A percentile compares a stretch with the other conserved stretches of the same genome.
Conservation (phyloP, 1,140 invertebrate species). For the Pseudomyrmex gracilis region DNA sequence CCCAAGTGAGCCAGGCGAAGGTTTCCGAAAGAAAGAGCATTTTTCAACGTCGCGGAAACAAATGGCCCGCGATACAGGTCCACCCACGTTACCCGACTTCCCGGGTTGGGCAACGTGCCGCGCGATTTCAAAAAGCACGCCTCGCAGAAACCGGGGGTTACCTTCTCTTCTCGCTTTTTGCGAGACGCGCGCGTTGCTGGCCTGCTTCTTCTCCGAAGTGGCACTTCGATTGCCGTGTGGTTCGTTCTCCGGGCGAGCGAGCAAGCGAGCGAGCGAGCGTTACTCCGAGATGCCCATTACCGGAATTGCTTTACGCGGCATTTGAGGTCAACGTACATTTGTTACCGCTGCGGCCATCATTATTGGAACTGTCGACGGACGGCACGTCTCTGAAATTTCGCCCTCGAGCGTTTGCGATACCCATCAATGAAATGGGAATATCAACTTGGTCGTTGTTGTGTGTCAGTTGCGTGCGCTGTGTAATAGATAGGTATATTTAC, state of each 20-base stretch:
- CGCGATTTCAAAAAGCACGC: slow-evolving; percentile 54
- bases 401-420: slow-evolving; percentile 11
- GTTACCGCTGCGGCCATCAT: slow-evolving; percentile 42
- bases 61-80: slow-evolving; percentile 70
- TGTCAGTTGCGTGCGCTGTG: neutral
- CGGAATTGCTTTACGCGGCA: slow-evolving; percentile 50
- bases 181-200: neutral
- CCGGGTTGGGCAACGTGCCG: slow-evolving; percentile 8
- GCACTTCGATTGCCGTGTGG: slow-evolving; percentile 14
- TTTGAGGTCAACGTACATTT: slow-evolving; percentile 54
- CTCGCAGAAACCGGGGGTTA: slow-evolving; percentile 28
- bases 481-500: no score
- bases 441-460: neutral
- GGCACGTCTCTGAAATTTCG: slow-evolving; percentile 24
- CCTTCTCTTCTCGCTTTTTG: slow-evolving; percentile 22
- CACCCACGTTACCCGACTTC: slow-evolving; percentile 20
- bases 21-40: slow-evolving; percentile 69
- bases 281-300: slow-evolving; percentile 41
- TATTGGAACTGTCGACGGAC: slow-evolving; percentile 20
- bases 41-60: slow-evolving; percentile 75
- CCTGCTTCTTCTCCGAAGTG: neutral
- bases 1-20: slow-evolving; percentile 34
- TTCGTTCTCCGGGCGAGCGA: slow-evolving; percentile 4
- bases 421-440: slow-evolving; percentile 30
- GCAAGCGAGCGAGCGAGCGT: neutral